phyloP scores from a whole-genome alignment of 2,797 vertebrate species.

The Steatocranus sp. region DNA sequence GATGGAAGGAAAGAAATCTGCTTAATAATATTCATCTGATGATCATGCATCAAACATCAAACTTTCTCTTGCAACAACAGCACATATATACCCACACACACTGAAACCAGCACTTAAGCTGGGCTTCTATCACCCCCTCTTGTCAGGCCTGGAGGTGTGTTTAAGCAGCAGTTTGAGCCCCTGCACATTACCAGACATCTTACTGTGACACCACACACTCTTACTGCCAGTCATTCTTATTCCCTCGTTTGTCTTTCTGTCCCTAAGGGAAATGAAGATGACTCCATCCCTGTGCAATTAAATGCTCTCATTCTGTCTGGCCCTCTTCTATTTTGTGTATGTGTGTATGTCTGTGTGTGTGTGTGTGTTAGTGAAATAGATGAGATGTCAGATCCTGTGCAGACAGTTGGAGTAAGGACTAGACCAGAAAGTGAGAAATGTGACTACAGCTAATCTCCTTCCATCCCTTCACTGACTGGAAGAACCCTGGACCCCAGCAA shows the following conservation, averaged over 20 bases:
- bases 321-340: not conserved
- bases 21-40: not conserved
- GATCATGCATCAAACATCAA: not conserved
- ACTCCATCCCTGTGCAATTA: constrained; percentile 59
- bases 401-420: constrained; percentile 1
- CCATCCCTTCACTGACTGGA: constrained; percentile 50
- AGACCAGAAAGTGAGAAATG: constrained; percentile 33
- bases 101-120: not conserved
- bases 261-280: constrained; percentile 53
- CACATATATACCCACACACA: not conserved
- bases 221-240: not conserved
- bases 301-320: constrained; percentile 34
- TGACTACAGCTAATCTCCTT: constrained; percentile 50
- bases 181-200: constrained; percentile 37
- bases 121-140: not conserved
- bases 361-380: not conserved
- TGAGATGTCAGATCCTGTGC: constrained; percentile 9
- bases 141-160: constrained; percentile 24
- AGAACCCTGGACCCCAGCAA: constrained; percentile 29
- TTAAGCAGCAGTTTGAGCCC: constrained; percentile 44
- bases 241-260: not conserved
- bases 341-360: not conserved
- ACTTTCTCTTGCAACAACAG: not conserved
- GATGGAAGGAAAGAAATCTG: not conserved
- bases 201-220: constrained; percentile 42